phyloP scores from a whole-genome alignment of 2,797 vertebrate species.

The Hybognathus amarus region DNA sequence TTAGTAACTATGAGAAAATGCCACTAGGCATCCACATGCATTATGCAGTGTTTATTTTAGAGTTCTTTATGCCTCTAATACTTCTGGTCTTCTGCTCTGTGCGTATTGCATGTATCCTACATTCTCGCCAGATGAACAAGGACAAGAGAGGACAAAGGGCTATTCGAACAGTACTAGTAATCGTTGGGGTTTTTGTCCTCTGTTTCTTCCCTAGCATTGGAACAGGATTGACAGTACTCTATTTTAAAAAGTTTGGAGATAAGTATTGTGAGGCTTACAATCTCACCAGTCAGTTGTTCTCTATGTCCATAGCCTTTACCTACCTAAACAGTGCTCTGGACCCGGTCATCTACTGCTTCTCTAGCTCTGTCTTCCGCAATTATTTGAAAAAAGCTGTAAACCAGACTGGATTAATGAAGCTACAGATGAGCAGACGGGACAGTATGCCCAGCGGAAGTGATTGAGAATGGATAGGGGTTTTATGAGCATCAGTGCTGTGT shows the following conservation, averaged over 20 bases:
- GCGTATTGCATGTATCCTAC: slow-evolving; percentile 67
- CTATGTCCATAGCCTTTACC: slow-evolving; percentile 71
- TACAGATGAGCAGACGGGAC: slow-evolving; percentile 52
- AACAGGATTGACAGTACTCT: slow-evolving; percentile 66
- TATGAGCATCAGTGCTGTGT: not conserved
- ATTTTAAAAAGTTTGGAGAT: accelerated
- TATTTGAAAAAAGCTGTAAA: slow-evolving; percentile 58
- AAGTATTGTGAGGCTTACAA: slow-evolving; percentile 52
- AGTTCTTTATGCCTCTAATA: slow-evolving; percentile 75
- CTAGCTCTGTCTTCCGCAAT: slow-evolving; percentile 71
- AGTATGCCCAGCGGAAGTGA: slow-evolving; percentile 36
- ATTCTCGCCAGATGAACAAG: slow-evolving; percentile 45
- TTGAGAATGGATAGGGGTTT: not conserved
- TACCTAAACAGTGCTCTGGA: slow-evolving; percentile 80
- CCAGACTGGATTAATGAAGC: slow-evolving; percentile 30
- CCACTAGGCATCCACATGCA: slow-evolving; percentile 62
- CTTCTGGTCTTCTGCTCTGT: slow-evolving; percentile 75
- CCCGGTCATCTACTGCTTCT: slow-evolving; percentile 75
- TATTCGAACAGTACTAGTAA: slow-evolving; percentile 61
- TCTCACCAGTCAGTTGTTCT: slow-evolving; percentile 57
- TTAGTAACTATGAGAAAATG: slow-evolving; percentile 9
- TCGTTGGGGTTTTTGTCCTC: slow-evolving; percentile 71
- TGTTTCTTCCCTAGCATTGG: slow-evolving; percentile 74
- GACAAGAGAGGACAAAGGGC: slow-evolving; percentile 60
- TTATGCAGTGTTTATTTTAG: slow-evolving; percentile 64